Evolutionary conservation across 2,888 invertebrate species (phyloP), one percentile per base, ranked within the genome.

Genomic region (Drosophila atripex): DNA sequence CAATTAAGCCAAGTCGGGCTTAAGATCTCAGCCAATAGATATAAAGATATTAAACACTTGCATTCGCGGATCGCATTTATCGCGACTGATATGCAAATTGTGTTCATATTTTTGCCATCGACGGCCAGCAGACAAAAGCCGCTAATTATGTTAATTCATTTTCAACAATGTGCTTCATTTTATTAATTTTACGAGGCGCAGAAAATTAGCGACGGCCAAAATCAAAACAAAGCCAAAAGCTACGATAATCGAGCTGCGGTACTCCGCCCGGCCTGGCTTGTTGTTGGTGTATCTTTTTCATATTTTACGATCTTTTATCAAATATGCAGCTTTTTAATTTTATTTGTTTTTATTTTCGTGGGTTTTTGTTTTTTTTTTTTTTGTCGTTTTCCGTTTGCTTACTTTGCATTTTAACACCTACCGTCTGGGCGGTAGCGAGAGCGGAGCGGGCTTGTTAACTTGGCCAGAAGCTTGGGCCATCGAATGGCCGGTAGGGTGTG

Each of bases 111-210:
- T 50, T 32, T 51, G 51, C 14, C 23, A 52, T 28, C 9, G 14
- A 18, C 9, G 9, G 28, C 28, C 8, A 9, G 9, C 38, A 32
- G 63, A 73, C 78, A 80, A 86, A 78, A 75, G 58, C 72, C 5
- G 32, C 75, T 76, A 88, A 88, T 88, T 88, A 89, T 89, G 88
- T 72, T 84, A 88, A 89, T 88, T 68, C 73, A 72, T 64, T 56
- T 63, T 73, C 59, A 80, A 76, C 76, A 85, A 78, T 73, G 65
- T 60, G 63, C 64, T 75, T 75, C 70, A 63, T 71, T 59, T 84
- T 76, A 85, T 77, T 88, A 83, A 82, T 86, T 88, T 83, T 71
- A 85, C 59, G 83, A 85, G 83, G 75, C 76, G 87, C 82, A 85
- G 64, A 85, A 82, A 61, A 68, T 78, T 59, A 65, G 82, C 87